Evolutionary conservation across 1,140 invertebrate genomes (phyloP).

Genomic region (Melanaphis sacchari): DNA sequence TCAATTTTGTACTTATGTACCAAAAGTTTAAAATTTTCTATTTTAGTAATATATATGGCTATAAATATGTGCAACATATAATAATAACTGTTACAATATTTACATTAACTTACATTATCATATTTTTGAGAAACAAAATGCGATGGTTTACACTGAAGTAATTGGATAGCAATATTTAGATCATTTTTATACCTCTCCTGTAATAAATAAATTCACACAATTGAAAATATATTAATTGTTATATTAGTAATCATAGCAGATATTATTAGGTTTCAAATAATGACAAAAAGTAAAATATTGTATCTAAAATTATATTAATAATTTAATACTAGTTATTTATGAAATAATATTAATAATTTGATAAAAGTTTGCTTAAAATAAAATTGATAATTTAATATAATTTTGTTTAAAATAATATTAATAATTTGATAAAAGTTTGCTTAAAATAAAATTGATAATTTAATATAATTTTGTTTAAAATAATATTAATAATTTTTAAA

Average conservation of each 20-base stretch:
- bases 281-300: background rate
- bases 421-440: background rate
- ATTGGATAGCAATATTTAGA: conserved; percentile 91
- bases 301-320: background rate
- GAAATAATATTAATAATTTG: too few relatives aligned
- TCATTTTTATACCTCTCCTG: conserved; percentile 94
- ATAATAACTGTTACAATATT: background rate
- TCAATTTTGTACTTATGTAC: background rate
- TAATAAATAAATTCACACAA: conserved; percentile 63
- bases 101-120: conserved; percentile 77
- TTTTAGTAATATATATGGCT: background rate
- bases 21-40: background rate
- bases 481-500: too few relatives aligned
- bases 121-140: conserved; percentile 93
- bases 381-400: background rate
- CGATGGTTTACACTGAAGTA: conserved; percentile 93
- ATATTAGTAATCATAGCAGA: background rate
- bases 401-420: background rate
- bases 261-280: background rate
- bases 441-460: background rate
- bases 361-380: background rate
- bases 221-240: background rate
- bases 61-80: background rate
- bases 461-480: background rate
- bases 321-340: background rate